Conservation (phyloP, 1,140 invertebrate species). For the Aphis craccivora region DNA sequence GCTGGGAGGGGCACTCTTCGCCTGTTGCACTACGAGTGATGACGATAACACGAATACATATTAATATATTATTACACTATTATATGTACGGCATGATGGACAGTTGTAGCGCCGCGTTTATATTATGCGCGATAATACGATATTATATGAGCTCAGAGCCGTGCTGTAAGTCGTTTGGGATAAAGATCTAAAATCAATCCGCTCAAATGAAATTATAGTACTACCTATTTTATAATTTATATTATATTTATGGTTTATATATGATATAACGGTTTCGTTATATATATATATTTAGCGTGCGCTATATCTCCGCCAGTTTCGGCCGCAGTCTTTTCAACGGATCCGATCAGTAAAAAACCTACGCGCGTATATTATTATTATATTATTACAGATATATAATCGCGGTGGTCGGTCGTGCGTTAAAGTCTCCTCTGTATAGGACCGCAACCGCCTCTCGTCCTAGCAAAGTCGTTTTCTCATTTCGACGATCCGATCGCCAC, state of each 20-base stretch:
- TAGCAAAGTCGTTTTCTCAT: not conserved
- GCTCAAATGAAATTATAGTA: not conserved
- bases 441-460: not conserved
- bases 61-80: not conserved
- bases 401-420: not conserved
- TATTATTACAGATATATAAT: not conserved
- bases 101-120: not conserved
- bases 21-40: not conserved
- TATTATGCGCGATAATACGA: not conserved
- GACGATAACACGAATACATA: not conserved
- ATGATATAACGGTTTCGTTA: not conserved
- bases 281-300: not conserved
- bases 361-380: not conserved
- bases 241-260: not conserved
- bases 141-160: not conserved
- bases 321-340: not conserved
- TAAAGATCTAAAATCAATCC: slow-evolving; percentile 10
- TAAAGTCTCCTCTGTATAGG: slow-evolving; percentile 1
- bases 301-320: not conserved
- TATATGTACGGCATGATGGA: not conserved
- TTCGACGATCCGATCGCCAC: not conserved
- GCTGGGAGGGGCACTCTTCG: not conserved
- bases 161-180: not conserved
- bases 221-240: not conserved
- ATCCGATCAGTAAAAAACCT: not conserved